Evolutionary conservation across 2,113 vertebrate genomes (phyloP), one percentile per base, ranked within the genome.

Genomic region (Nycticebus coucang): DNA sequence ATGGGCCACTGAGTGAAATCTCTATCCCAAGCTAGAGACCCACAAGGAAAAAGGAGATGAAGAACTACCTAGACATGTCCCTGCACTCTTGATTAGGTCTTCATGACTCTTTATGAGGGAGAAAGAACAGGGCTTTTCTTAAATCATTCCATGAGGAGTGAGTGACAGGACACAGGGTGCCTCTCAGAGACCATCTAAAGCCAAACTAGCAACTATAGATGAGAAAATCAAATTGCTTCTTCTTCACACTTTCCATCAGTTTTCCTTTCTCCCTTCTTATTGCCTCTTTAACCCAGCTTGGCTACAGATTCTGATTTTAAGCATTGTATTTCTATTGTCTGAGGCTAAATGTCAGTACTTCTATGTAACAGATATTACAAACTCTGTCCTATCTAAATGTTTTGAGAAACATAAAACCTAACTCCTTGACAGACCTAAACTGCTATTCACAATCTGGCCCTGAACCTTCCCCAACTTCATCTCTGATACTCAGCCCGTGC

Each of bases 71-170:
- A n/a, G 55, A 35, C 41, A 14, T 55, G 66, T 62, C 22, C 6
- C 9, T 15, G 18, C 33, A 1, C 37, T 78, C 12, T 4, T 50
- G 33, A 66, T 5, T 22, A 66, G 8, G 4, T 60, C 72, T 66
- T 12, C 15, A 17, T 37, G 53, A 41, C 11, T 13, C 2, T 53
- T 33, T 18, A 0, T 0, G 9, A 28, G 12, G 13, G 10, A 10
- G 26, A 35, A 11, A 35, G 19, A 55, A 17, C 12, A 81, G 26
- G 17, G 9, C 2, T 91, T 1, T 5, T 62, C 60, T 50, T 28
- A 82, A 11, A 33, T 15, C 6, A 30, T 30, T 12, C 14, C 50
- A n/a, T 13, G 11, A 84, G 41, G 24, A 26, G 12, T 0, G 5
- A 1, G 2, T 6, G 22, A 35, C 28, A 15, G 28, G 66, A 21